A percentile compares a stretch with the other conserved stretches of the same genome.
These are phyloP conservation scores for Neomicropteryx cornuta DNA, from an alignment of 1,140 invertebrate species.

Conservation along the genomic window DNA sequence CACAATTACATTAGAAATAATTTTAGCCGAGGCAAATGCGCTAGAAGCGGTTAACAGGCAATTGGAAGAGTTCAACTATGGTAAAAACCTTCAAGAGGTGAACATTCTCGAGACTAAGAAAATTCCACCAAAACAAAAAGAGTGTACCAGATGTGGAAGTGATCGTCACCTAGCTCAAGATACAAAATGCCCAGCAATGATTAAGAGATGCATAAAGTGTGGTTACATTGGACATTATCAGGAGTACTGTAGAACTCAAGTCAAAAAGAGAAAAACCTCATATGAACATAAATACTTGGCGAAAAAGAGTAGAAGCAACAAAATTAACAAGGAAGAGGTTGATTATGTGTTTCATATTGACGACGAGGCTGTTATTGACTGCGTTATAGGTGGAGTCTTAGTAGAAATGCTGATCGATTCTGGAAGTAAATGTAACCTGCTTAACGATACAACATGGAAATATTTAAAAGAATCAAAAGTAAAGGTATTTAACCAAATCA, in stretches of 20 bases:
- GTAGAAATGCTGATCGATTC: constrained; percentile 14
- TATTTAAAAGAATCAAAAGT: constrained; percentile 9
- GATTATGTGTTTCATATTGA: constrained; percentile 8
- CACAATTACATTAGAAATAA: constrained; percentile 10
- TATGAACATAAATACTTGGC: neutral
- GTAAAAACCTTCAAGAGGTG: neutral
- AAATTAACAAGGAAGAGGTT: constrained; percentile 4
- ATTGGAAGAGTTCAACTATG: neutral
- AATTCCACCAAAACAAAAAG: neutral
- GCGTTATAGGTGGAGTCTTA: neutral
- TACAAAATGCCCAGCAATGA: constrained; percentile 11
- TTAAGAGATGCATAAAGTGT: constrained; percentile 14
- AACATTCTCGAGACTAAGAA: neutral
- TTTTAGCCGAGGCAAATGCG: constrained; percentile 13
- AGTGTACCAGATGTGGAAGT: neutral
- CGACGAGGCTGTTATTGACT: constrained; percentile 4
- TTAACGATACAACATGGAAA: constrained; percentile 12
- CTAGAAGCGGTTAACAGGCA: constrained; percentile 6
- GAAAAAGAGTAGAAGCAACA: neutral
- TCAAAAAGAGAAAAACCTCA: constrained; percentile 2
- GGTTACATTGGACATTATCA: constrained; percentile 12
- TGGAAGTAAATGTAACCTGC: constrained; percentile 11
- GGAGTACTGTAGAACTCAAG: constrained; percentile 9
- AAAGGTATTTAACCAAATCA: constrained; percentile 13
- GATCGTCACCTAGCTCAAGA: constrained; percentile 4